Evolutionary conservation across 2,113 vertebrate genomes (phyloP).

Genomic region (Cebidichthys violaceus): DNA sequence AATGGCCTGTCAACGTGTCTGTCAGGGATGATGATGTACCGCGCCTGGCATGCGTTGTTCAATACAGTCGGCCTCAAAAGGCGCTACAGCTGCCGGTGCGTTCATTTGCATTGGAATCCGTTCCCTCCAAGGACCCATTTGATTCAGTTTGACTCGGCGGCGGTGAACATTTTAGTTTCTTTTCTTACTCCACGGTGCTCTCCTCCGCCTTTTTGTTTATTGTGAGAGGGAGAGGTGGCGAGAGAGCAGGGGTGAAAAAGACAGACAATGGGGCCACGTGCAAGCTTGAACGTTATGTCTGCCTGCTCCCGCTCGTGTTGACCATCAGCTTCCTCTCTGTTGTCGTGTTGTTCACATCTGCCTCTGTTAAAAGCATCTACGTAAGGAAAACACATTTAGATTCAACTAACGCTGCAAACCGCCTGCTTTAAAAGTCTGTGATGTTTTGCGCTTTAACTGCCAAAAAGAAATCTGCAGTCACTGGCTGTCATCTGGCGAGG

Average conservation of each 20-base stretch:
- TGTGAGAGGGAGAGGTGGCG: too few species aligned
- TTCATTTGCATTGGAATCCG: slow-evolving; percentile 36
- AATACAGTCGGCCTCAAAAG: slow-evolving; percentile 24
- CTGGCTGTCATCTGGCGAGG: not conserved
- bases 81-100: slow-evolving; percentile 24
- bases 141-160: slow-evolving; percentile 26
- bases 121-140: slow-evolving; percentile 28
- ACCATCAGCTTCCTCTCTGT: not conserved
- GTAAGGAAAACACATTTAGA: not conserved
- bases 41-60: slow-evolving; percentile 36
- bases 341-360: not conserved
- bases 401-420: slow-evolving; percentile 6
- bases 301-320: slow-evolving; percentile 41
- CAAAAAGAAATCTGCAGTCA: not conserved
- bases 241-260: slow-evolving; percentile 9
- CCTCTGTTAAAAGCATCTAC: not conserved
- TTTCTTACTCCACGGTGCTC: not conserved
- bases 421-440: not conserved
- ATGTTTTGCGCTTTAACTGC: not conserved
- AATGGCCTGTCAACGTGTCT: slow-evolving; percentile 43
- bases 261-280: slow-evolving; percentile 39
- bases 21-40: slow-evolving; percentile 43
- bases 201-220: slow-evolving; percentile 34
- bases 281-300: slow-evolving; percentile 9
- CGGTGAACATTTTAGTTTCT: slow-evolving; percentile 1